A percentile compares a stretch with the other conserved stretches of the same genome.
phyloP scores from a whole-genome alignment of 2,113 vertebrate genomes.

The Helogale parvula region DNA sequence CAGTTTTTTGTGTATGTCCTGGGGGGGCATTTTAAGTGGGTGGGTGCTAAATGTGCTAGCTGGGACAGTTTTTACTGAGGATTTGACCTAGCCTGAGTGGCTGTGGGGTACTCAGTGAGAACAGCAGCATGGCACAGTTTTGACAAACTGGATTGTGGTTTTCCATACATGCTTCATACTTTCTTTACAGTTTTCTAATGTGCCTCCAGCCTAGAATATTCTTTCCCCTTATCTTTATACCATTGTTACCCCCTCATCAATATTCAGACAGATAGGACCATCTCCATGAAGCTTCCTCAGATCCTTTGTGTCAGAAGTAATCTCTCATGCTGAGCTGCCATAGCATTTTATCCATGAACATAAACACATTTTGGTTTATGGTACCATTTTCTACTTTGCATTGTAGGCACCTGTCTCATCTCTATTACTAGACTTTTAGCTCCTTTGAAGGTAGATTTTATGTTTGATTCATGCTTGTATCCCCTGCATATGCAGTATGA shows the following conservation, averaged over 20 bases:
- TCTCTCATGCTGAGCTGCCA: background rate
- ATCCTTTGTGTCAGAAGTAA: constrained; percentile 10
- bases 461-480: constrained; percentile 60
- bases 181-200: background rate
- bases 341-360: background rate
- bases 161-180: background rate
- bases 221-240: background rate
- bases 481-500: background rate
- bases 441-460: constrained; percentile 57
- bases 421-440: background rate
- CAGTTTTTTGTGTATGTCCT: background rate
- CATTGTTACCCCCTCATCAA: background rate
- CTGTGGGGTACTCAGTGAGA: background rate
- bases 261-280: background rate
- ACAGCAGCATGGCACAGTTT: background rate
- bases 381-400: background rate
- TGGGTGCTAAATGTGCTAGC: background rate
- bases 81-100: background rate
- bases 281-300: background rate
- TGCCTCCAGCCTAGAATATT: background rate
- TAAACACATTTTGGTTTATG: background rate
- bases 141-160: background rate
- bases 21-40: background rate
- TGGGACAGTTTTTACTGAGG: background rate
- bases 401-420: background rate